Percentiles rank a stretch among this genome's conserved stretches.
These are phyloP conservation scores for Candoia aspera DNA, from an alignment of 2,113 vertebrate species.

Conservation along the genomic window DNA sequence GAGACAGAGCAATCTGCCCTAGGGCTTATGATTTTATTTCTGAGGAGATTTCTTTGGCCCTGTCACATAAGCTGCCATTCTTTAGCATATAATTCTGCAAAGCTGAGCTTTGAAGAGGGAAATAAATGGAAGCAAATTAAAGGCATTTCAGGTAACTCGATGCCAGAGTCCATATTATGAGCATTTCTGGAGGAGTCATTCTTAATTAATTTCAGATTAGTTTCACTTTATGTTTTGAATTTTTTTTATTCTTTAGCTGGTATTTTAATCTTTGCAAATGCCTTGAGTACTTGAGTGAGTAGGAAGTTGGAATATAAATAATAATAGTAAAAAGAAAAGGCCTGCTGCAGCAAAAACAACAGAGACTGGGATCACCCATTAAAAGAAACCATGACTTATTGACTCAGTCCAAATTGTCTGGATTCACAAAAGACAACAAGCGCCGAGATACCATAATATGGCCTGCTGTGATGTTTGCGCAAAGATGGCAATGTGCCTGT, in stretches of 20 bases:
- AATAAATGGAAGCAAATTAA: not conserved
- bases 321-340: not conserved
- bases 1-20: not conserved
- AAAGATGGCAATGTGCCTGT: not conserved
- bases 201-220: not conserved
- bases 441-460: not conserved
- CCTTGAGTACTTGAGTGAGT: not conserved
- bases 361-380: not conserved
- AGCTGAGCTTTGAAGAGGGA: not conserved
- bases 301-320: not conserved
- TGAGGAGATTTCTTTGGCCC: not conserved
- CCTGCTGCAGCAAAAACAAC: not conserved
- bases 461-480: not conserved
- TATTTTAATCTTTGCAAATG: not conserved
- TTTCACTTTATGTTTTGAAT: not conserved
- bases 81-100: not conserved
- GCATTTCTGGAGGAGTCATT: not conserved
- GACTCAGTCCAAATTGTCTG: not conserved
- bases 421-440: not conserved
- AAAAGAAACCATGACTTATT: not conserved
- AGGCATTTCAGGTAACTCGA: not conserved
- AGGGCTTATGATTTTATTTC: constrained; percentile 1
- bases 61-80: not conserved
- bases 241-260: not conserved
- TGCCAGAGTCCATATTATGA: not conserved